phyloP scores from a whole-genome alignment of 2,113 vertebrate genomes.

The Calidris pygmaea region DNA sequence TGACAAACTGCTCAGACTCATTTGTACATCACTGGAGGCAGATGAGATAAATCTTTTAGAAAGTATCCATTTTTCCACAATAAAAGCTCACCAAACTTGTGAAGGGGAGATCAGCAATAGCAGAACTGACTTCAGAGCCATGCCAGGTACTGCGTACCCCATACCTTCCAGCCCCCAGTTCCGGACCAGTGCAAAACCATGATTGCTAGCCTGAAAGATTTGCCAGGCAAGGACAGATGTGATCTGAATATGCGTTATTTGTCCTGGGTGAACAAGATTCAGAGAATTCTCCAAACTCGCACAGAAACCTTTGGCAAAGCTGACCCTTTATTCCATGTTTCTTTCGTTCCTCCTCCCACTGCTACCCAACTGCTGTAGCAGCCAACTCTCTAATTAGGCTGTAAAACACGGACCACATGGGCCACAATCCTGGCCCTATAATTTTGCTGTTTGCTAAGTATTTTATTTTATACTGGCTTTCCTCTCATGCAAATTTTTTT shows the following conservation, averaged over 20 bases:
- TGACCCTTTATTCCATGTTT: background rate
- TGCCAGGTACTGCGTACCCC: rapidly evolving
- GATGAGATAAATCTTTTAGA: background rate
- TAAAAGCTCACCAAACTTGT: background rate
- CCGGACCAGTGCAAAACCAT: background rate
- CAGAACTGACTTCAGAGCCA: background rate
- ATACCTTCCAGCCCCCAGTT: background rate
- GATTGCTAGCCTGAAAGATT: background rate
- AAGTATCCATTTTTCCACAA: background rate
- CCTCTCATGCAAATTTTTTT: background rate
- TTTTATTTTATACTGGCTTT: background rate
- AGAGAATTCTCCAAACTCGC: background rate
- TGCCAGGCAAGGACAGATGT: background rate
- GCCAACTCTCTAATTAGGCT: background rate
- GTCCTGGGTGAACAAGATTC: background rate
- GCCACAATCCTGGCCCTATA: background rate
- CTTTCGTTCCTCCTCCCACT: background rate
- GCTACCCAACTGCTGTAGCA: background rate
- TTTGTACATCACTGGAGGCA: background rate
- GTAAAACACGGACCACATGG: too few relatives aligned
- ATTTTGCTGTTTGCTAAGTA: background rate
- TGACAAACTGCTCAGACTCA: background rate
- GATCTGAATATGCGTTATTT: background rate
- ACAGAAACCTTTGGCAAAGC: background rate
- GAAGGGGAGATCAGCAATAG: background rate